These are phyloP conservation scores for Anodontia alba DNA, from an alignment of 2,888 invertebrate genomes.

Conservation along the genomic window DNA sequence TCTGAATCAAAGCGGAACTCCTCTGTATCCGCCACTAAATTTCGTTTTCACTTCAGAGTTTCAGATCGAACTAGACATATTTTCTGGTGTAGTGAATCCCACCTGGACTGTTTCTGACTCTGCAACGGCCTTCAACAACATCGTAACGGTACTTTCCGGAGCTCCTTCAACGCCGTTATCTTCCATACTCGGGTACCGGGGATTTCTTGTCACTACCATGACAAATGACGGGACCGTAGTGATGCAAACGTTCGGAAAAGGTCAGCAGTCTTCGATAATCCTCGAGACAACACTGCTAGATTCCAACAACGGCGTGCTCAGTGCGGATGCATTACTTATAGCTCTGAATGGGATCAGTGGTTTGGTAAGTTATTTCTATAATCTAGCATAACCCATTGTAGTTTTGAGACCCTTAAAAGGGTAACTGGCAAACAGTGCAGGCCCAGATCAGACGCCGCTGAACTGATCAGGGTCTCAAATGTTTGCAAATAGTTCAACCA, in stretches of 20 bases:
- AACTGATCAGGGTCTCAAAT: no score
- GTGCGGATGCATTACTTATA: neutral
- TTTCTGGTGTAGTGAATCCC: neutral
- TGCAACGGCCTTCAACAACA: neutral
- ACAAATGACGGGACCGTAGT: neutral
- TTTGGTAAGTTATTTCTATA: neutral
- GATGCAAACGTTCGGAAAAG: neutral
- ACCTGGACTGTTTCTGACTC: neutral
- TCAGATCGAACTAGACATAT: neutral
- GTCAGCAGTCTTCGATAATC: neutral
- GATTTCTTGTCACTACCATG: neutral
- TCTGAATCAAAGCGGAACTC: no score
- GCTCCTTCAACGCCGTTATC: neutral
- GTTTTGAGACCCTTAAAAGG: no score
- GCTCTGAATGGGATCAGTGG: neutral
- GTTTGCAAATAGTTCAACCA: neutral
- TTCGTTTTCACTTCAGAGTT: neutral
- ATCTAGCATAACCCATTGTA: no score
- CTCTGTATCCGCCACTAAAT: no score
- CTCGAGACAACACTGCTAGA: neutral
- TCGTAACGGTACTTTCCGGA: neutral
- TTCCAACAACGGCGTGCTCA: neutral
- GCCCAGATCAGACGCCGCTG: no score
- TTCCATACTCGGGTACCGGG: neutral
- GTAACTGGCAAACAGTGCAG: no score